phyloP scores from a whole-genome alignment of 2,888 invertebrate species.

The Branchellion lobata region DNA sequence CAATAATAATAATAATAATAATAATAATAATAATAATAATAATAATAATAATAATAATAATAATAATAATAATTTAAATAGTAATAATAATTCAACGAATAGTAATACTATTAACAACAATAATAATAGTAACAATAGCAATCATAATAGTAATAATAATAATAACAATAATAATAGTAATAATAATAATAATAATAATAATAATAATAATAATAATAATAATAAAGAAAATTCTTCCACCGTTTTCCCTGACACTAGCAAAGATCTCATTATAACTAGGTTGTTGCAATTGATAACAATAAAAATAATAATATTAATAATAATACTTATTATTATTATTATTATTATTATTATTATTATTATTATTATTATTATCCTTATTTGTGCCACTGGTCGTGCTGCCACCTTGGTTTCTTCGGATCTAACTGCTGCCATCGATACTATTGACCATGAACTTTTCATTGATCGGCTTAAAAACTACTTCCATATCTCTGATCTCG shows the following conservation, averaged over 20 bases:
- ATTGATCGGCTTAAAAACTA: no score
- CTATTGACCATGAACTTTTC: no score
- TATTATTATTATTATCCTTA: no score
- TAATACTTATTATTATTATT: no score
- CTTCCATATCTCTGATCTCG: no score
- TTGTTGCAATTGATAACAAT: no score
- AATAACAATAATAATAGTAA: background rate
- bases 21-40: background rate
- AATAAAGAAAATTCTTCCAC: background rate
- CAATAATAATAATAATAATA: no score
- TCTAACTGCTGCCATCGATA: no score
- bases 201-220: background rate
- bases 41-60: background rate
- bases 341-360: no score
- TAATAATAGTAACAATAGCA: background rate
- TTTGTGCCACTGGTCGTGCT: no score
- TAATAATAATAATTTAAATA: background rate
- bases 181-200: background rate
- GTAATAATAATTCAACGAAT: background rate
- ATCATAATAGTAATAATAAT: background rate
- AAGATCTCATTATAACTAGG: conserved; percentile 19
- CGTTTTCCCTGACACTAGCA: conserved; percentile 3
- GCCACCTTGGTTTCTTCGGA: no score
- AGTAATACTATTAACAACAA: background rate
- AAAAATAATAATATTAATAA: no score